Evolutionary conservation across 2,113 vertebrate species (phyloP).

Genomic region (Grantiella picta): DNA sequence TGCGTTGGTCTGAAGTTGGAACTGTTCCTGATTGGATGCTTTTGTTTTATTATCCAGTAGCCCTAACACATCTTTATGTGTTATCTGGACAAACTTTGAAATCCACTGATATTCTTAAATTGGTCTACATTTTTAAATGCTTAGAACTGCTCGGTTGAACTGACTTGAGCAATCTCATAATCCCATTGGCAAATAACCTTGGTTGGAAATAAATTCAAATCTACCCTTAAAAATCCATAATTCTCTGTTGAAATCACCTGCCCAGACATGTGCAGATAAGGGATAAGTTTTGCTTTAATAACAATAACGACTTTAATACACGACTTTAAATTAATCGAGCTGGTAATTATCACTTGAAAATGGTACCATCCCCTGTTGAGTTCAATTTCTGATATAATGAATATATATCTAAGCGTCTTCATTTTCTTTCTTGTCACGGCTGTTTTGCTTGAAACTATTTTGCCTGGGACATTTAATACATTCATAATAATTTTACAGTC

Average conservation of each 20-base stretch:
- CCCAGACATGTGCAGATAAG: neutral
- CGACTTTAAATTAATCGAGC: neutral
- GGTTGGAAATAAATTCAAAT: neutral
- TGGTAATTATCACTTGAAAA: constrained; percentile 2
- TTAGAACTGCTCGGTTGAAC: neutral
- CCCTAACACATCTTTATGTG: neutral
- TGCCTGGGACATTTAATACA: neutral
- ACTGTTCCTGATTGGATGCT: neutral
- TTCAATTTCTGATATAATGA: neutral
- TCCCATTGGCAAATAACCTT: neutral
- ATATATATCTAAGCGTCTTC: neutral
- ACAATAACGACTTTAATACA: neutral
- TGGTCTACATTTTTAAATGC: neutral
- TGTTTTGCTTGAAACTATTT: neutral
- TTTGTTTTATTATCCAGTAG: neutral
- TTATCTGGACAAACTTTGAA: neutral
- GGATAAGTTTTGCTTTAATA: neutral
- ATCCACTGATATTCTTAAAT: neutral
- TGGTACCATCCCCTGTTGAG: neutral
- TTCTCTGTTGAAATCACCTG: neutral
- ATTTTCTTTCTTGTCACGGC: neutral
- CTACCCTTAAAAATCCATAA: neutral
- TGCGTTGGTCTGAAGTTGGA: neutral
- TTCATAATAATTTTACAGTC: neutral
- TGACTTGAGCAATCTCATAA: neutral